phyloP scores from a whole-genome alignment of 2,797 vertebrate species.

The Acanthornis magna region DNA sequence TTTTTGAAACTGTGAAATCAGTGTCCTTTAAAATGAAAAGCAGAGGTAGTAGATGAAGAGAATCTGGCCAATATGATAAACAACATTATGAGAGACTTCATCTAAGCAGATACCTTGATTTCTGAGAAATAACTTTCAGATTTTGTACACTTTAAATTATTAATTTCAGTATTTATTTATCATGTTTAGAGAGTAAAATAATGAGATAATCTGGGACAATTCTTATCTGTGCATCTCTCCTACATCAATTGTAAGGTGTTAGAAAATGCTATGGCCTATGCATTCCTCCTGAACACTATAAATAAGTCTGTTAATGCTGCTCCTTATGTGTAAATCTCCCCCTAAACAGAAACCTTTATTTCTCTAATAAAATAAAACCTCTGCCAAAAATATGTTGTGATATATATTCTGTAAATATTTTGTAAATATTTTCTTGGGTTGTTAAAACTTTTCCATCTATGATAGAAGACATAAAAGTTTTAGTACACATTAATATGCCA shows the following conservation, averaged over 20 bases:
- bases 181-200: background rate
- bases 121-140: background rate
- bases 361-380: background rate
- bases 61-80: background rate
- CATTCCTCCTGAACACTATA: background rate
- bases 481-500: too few relatives aligned
- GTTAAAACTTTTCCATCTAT: background rate
- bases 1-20: background rate
- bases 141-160: background rate
- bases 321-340: fast-evolving
- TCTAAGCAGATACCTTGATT: background rate
- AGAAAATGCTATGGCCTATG: background rate
- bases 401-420: background rate
- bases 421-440: background rate
- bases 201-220: background rate
- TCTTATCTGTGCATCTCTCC: background rate
- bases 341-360: background rate
- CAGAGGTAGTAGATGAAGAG: background rate
- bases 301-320: background rate
- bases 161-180: background rate
- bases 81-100: background rate
- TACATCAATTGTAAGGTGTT: background rate
- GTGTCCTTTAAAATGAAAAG: background rate
- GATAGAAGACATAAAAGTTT: background rate
- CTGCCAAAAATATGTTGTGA: background rate